A percentile compares a stretch with the other conserved stretches of the same genome.
Evolutionary conservation across 2,888 invertebrate species (phyloP).

Genomic region (Trichogramma dendrolimi): DNA sequence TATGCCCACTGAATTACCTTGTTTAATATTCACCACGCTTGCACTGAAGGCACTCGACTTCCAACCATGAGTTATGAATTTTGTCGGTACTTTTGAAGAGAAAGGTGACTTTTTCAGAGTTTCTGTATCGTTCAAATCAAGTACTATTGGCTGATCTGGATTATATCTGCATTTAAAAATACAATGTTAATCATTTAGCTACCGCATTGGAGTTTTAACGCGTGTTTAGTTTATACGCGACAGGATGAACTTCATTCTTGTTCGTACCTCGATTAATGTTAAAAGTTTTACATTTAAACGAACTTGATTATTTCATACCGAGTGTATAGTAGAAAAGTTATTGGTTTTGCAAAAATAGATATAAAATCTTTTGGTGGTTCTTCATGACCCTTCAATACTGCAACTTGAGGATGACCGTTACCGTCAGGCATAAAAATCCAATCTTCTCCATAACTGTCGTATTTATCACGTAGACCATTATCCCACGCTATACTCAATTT

Average conservation of each 20-base stretch:
- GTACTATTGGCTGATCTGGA: slow-evolving; percentile 38
- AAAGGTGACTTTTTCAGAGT: slow-evolving; percentile 39
- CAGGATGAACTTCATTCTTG: neutral
- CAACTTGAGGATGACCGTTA: slow-evolving; percentile 47
- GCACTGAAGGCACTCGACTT: slow-evolving; percentile 50
- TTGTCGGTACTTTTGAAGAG: slow-evolving; percentile 44
- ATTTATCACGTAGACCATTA: slow-evolving; percentile 41
- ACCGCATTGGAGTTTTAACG: too few species aligned
- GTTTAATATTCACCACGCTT: slow-evolving; percentile 48
- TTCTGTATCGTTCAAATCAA: slow-evolving; percentile 37
- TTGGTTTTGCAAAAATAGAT: slow-evolving; percentile 36
- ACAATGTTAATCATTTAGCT: neutral
- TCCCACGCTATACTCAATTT: slow-evolving; percentile 29
- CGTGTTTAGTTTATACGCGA: too few species aligned
- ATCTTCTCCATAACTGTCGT: slow-evolving; percentile 49
- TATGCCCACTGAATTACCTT: slow-evolving; percentile 36
- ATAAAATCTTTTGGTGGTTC: slow-evolving; percentile 27
- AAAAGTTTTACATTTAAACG: neutral
- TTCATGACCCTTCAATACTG: slow-evolving; percentile 43
- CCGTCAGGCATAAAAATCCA: slow-evolving; percentile 53
- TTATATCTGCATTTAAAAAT: slow-evolving; percentile 35
- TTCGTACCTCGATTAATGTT: too few species aligned
- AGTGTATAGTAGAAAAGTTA: slow-evolving; percentile 44
- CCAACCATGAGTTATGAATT: slow-evolving; percentile 56
- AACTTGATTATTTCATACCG: slow-evolving; percentile 34